Evolutionary conservation across 2,888 invertebrate genomes (phyloP), one percentile per base, ranked within the genome.

Genomic region (Sabatieria punctata): DNA sequence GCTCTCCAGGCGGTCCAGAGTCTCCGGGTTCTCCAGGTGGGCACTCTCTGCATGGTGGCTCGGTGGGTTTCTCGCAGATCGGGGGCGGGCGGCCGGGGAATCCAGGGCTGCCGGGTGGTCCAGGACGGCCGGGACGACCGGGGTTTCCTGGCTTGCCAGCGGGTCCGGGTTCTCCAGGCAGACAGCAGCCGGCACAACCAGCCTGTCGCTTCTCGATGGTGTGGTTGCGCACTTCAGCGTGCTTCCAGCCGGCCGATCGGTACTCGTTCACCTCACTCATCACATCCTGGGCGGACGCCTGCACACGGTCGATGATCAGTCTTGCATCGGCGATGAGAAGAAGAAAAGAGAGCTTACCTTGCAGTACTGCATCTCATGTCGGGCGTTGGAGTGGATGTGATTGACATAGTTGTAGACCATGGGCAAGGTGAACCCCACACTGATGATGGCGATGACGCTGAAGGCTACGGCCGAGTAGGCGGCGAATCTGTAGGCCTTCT

Each of bases 181-280:
- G 27, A 40, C 48, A 48, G 39, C 48, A 48, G 33, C 30, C 48
- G 45, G 15, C 44, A 22, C 44, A 48, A 15, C 48, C 45, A 15
- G 43, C 36, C 30, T 48, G 48, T 18, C 48, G 39, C 26, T 46
- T 48, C 30, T 15, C n/a, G 27, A 48, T 33, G 11, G 44, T 48
- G 19, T 33, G 45, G 23, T 45, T 48, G 33, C 21, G 21, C 30
- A 30, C 30, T 15, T 30, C 30, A 8, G 30, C 30, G 11, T 13
- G 26, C 13, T 15, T 25, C 36, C 30, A 23, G 22, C 19, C 35
- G 18, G 15, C 11, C 8, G 25, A 8, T 11, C 35, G 39, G 6
- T 30, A 11, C 25, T n/a, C 39, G 38, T 19, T 43, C 37, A 45
- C 22, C 36, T 45, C 36, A 4, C 18, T n/a, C 22, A 45, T 25